Conservation (phyloP, 2,888 invertebrate genomes). For the Mesorhabditis sp. region DNA sequence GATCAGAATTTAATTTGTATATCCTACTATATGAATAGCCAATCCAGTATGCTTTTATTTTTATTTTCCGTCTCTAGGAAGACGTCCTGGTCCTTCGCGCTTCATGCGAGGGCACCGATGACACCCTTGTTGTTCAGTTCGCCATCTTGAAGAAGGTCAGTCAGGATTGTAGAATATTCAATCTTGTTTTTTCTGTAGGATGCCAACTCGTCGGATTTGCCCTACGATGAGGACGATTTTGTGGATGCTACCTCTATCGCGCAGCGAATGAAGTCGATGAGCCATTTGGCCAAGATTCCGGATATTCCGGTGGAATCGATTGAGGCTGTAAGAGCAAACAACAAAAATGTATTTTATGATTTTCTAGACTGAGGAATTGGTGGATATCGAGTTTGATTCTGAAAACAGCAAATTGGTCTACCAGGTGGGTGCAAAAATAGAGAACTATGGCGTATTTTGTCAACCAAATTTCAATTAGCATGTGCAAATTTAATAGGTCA, state of each 20-base stretch:
- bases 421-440: constrained; percentile 14
- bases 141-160: constrained; percentile 36
- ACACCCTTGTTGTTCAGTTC: constrained; percentile 43
- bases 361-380: constrained; percentile 38
- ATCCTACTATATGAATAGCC: not conserved
- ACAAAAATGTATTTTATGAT: not conserved
- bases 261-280: constrained; percentile 43
- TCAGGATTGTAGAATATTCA: not conserved
- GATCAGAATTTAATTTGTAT: too few relatives aligned
- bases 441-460: not conserved
- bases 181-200: constrained; percentile 16
- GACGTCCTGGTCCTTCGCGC: constrained; percentile 42
- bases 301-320: constrained; percentile 43
- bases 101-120: constrained; percentile 35
- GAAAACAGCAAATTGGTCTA: constrained; percentile 42
- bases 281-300: constrained; percentile 36
- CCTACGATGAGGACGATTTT: constrained; percentile 32
- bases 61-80: constrained; percentile 26
- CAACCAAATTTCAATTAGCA: not conserved
- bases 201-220: constrained; percentile 25
- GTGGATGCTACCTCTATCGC: constrained; percentile 32
- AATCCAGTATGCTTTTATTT: not conserved
- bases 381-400: constrained; percentile 42
- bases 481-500: too few relatives aligned
- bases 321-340: constrained; percentile 27